Conservation (phyloP, 2,797 vertebrate genomes). For the Ceryle rudis region DNA sequence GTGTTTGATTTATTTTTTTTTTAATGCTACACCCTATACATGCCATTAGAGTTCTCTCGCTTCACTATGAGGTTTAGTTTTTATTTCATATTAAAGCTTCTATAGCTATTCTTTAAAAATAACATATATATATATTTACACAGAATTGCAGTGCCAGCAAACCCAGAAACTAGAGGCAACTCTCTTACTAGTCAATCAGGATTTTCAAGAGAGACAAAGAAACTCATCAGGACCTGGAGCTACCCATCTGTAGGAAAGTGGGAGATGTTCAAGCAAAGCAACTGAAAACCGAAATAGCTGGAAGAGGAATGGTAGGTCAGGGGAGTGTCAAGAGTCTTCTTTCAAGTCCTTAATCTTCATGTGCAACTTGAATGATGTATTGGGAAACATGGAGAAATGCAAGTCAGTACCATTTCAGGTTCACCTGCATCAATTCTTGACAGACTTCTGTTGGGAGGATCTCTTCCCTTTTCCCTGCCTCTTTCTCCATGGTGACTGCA, state of each 20-base stretch:
- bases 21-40: background rate
- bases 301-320: background rate
- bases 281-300: background rate
- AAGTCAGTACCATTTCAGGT: background rate
- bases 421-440: background rate
- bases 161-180: background rate
- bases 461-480: background rate
- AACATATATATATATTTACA: background rate
- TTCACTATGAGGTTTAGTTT: background rate
- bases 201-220: background rate
- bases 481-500: background rate
- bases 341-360: background rate
- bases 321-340: background rate
- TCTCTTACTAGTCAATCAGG: background rate
- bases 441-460: background rate
- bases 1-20: background rate
- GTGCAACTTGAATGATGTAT: background rate
- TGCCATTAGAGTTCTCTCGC: background rate
- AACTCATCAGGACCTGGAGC: background rate
- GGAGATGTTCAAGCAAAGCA: background rate
- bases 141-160: background rate
- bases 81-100: background rate
- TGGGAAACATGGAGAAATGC: background rate
- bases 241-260: background rate
- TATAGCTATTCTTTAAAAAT: background rate